Evolutionary conservation across 2,113 vertebrate genomes (phyloP).

Genomic region (Chlamydotis undulata): DNA sequence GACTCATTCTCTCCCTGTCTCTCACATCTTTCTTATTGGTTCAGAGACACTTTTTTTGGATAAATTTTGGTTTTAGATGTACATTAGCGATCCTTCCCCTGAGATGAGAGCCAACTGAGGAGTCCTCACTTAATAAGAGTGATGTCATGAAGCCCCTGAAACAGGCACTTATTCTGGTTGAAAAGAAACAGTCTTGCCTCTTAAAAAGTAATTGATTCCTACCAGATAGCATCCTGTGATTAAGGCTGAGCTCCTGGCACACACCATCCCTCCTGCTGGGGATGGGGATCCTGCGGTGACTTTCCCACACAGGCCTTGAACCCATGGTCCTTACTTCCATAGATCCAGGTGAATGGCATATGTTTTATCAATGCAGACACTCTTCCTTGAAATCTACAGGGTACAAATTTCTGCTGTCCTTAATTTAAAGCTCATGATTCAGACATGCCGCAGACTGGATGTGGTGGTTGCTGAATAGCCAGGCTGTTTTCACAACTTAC

Average conservation of each 20-base stretch:
- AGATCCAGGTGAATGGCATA: neutral
- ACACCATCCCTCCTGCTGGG: neutral
- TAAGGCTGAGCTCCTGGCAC: neutral
- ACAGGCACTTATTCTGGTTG: neutral
- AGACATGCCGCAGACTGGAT: neutral
- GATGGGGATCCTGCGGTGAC: neutral
- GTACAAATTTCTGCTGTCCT: neutral
- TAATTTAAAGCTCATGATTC: neutral
- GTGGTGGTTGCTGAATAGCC: neutral
- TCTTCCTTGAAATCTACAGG: neutral
- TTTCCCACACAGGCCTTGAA: neutral
- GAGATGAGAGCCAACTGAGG: neutral
- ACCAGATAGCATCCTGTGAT: neutral
- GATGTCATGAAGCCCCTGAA: neutral
- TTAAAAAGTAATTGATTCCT: neutral
- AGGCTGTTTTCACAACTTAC: neutral
- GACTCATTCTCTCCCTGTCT: neutral
- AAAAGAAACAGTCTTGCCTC: neutral
- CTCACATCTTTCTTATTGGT: neutral
- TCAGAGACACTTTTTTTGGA: neutral
- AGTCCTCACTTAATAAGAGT: rapidly evolving
- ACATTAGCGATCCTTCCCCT: neutral
- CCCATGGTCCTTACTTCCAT: neutral
- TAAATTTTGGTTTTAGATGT: neutral
- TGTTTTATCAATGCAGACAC: neutral